These are phyloP conservation scores for Tenrec ecaudatus DNA, from an alignment of 2,113 vertebrate genomes.

Conservation along the genomic window DNA sequence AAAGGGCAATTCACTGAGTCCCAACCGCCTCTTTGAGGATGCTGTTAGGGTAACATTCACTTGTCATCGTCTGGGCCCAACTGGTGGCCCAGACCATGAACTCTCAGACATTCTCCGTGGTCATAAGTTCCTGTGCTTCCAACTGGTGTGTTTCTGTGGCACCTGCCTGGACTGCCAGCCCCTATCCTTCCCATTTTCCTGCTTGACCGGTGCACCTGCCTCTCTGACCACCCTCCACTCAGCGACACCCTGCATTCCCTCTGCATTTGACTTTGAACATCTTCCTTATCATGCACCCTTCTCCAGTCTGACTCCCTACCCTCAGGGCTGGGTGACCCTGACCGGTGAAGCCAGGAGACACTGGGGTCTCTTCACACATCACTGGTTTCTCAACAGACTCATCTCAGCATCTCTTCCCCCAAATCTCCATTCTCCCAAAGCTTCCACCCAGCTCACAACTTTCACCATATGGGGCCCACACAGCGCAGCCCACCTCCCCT, in stretches of 20 bases:
- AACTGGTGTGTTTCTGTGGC: neutral
- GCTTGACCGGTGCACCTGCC: neutral
- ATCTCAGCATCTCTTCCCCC: neutral
- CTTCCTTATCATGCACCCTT: neutral
- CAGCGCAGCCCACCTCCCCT: too few species aligned
- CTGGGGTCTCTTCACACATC: neutral
- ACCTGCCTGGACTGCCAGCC: neutral
- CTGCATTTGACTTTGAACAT: neutral
- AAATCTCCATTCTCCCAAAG: neutral
- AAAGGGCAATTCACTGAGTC: neutral
- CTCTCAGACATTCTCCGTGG: neutral
- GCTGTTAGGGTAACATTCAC: neutral
- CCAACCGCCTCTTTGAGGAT: neutral
- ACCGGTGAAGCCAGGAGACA: neutral
- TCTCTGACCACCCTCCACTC: neutral
- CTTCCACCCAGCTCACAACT: neutral
- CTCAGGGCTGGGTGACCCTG: neutral
- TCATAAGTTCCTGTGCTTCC: neutral
- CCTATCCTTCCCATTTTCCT: accelerated
- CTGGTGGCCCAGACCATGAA: neutral
- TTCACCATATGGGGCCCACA: neutral
- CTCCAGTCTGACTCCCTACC: neutral
- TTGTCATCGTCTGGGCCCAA: too few species aligned
- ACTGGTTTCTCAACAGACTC: neutral
- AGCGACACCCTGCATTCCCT: neutral